Evolutionary conservation across 2,888 invertebrate species (phyloP).

Genomic region (Eulithis testata): DNA sequence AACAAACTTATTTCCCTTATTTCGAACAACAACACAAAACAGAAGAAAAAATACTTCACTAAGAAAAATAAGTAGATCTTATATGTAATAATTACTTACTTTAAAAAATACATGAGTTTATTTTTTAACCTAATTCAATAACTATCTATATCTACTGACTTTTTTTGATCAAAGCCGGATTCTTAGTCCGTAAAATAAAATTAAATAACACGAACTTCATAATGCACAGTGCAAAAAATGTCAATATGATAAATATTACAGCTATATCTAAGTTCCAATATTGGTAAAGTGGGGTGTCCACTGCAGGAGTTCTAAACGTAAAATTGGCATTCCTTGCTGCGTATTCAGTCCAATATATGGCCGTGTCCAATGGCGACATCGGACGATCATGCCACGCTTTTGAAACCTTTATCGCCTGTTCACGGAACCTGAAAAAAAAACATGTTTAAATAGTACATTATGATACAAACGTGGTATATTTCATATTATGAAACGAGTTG

Average conservation of each 20-base stretch:
- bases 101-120: too few relatives aligned
- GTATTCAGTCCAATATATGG: constrained; percentile 87
- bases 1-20: not conserved
- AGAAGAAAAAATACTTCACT: constrained; percentile 8
- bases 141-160: constrained; percentile 26
- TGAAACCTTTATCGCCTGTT: constrained; percentile 76
- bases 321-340: constrained; percentile 81
- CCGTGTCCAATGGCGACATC: constrained; percentile 83
- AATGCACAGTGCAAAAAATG: constrained; percentile 39
- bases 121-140: too few relatives aligned
- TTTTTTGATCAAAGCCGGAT: constrained; percentile 35
- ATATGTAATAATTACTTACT: too few relatives aligned
- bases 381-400: constrained; percentile 85
- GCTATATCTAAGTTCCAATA: constrained; percentile 71
- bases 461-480: too few relatives aligned
- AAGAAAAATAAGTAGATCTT: not conserved
- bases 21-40: constrained; percentile 1
- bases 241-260: constrained; percentile 42
- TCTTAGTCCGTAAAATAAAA: constrained; percentile 22
- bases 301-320: constrained; percentile 78
- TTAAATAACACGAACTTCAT: constrained; percentile 32
- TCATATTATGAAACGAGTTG: too few relatives aligned
- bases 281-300: constrained; percentile 82
- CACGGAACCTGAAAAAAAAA: constrained; percentile 61
- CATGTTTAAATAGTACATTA: too few relatives aligned